Evolutionary conservation across 2,113 vertebrate species (phyloP).

Genomic region (Albula glossodonta): DNA sequence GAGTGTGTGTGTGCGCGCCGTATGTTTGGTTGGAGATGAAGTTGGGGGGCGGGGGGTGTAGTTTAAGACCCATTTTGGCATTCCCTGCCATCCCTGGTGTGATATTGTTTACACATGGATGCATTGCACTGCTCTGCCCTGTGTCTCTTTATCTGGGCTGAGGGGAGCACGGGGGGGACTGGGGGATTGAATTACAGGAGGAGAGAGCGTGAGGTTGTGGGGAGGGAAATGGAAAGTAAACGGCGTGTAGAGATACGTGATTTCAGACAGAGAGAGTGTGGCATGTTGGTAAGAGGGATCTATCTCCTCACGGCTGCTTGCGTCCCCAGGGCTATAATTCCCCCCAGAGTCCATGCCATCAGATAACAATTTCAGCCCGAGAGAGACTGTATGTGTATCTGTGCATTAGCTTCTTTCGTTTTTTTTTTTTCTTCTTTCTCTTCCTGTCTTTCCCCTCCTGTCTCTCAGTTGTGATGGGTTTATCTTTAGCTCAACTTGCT

Average conservation of each 20-base stretch:
- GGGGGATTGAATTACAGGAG: too few species aligned
- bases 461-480: slow-evolving; percentile 55
- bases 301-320: slow-evolving; percentile 58
- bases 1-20: neutral
- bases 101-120: neutral
- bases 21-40: neutral
- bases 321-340: slow-evolving; percentile 63
- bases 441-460: neutral
- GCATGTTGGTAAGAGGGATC: slow-evolving; percentile 42
- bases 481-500: slow-evolving; percentile 56
- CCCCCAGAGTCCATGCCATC: slow-evolving; percentile 41
- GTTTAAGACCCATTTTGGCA: too few species aligned
- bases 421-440: neutral
- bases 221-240: too few species aligned
- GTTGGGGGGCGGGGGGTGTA: neutral
- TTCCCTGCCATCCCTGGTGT: too few species aligned
- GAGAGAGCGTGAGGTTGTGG: too few species aligned
- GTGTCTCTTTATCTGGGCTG: neutral
- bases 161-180: too few species aligned
- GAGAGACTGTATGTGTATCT: neutral
- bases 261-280: slow-evolving; percentile 16
- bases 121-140: neutral
- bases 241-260: neutral
- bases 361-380: slow-evolving; percentile 53
- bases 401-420: too few species aligned